Evolutionary conservation across 2,797 vertebrate species (phyloP).

Genomic region (Spondyliosoma cantharus): DNA sequence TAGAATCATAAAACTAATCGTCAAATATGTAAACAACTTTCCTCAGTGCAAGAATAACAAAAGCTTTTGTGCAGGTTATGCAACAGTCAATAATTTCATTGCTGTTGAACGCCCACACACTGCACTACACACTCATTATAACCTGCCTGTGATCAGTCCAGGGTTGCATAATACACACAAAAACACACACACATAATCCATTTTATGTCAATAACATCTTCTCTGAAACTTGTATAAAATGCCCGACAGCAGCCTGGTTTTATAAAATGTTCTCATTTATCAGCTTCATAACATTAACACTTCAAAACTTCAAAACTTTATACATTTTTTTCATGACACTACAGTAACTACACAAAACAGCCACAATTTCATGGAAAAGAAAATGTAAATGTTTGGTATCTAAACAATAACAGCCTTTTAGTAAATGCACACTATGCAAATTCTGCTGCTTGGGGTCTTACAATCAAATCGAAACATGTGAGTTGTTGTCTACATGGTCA

Average conservation of each 20-base stretch:
- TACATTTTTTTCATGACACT: neutral
- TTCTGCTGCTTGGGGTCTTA: no score
- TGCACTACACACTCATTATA: constrained; percentile 17
- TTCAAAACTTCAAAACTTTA: constrained; percentile 15
- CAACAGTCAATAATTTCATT: constrained; percentile 46
- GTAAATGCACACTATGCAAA: neutral
- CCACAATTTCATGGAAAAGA: neutral
- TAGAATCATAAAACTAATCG: constrained; percentile 60
- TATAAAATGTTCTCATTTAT: constrained; percentile 35
- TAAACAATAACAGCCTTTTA: neutral
- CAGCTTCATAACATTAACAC: constrained; percentile 33
- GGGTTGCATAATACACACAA: constrained; percentile 47
- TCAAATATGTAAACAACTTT: constrained; percentile 43
- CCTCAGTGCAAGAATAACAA: constrained; percentile 39
- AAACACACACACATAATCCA: constrained; percentile 45
- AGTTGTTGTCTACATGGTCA: no score
- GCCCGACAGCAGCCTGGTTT: constrained; percentile 23
- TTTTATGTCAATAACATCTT: constrained; percentile 53
- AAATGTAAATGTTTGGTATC: neutral
- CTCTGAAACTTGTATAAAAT: constrained; percentile 50
- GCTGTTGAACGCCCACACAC: constrained; percentile 36
- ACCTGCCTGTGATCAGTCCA: constrained; percentile 48
- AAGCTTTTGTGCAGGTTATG: constrained; percentile 42
- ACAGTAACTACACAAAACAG: constrained; percentile 6
- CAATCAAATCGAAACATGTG: no score